Evolutionary conservation across 2,888 invertebrate species (phyloP), one percentile per base, ranked within the genome.

Genomic region (Torymus auratus): DNA sequence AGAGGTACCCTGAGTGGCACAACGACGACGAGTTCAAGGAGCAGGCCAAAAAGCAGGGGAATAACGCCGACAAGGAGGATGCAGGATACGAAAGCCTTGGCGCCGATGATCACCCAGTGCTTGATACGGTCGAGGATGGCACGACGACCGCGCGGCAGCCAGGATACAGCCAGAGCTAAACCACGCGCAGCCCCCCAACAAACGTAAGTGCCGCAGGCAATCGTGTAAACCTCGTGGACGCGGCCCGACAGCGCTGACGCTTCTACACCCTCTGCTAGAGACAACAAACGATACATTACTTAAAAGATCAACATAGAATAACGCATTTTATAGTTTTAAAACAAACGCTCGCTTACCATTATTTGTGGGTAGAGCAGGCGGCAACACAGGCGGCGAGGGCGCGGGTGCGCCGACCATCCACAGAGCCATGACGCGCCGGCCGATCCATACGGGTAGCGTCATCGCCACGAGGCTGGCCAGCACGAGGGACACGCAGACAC

Each of bases 161-260:
- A 97, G 83, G 96, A 95, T 71, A 95, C 94, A 20, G 97, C 94
- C 61, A 98, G 92, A 11, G 96, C 95, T 20, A 96, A 93, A 15
- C 96, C 96, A 55, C 98, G 94, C 0, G 97, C 95, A n/a, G 94
- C 92, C 82, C 98, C 93, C 98, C 99, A 99, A 91, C 98, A 98
- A 15, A 98, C 93, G 91, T 99, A 99, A 84, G 98, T 95, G 5
- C 99, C 95, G 89, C 96, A 96, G 0, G 98, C 98, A 0, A 98
- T 97, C 0, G 99, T 99, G 90, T 99, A 99, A 4, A 99, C 91
- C 91, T 99, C 99, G 90, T 99, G 99, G 0, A 98, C 96, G 17
- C 94, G 93, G 7, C 80, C 83, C 0, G 83, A 80, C 13, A 83
- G 50, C 11, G 62, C 77, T 10, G 77, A 78, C 12, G 78, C 71